phyloP scores from a whole-genome alignment of 1,140 invertebrate species.

The Tetragonula clypearis region DNA sequence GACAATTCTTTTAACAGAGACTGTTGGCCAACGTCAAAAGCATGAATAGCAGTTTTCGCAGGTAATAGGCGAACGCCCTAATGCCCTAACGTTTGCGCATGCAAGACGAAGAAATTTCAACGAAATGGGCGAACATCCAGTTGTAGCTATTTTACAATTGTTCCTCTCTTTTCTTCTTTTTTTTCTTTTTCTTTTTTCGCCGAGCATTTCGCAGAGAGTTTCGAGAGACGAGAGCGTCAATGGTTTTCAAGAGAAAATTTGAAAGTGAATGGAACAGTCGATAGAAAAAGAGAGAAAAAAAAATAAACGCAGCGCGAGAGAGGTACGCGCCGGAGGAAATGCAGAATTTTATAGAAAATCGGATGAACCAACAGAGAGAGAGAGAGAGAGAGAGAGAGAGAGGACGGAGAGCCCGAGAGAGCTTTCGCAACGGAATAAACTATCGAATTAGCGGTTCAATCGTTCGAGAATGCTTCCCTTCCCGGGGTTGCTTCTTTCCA shows the following conservation, averaged over 20 bases:
- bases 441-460: not conserved
- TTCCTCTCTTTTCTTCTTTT: not conserved
- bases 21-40: not conserved
- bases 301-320: not conserved
- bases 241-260: conserved; percentile 34
- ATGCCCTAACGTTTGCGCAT: conserved; percentile 17
- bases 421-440: not conserved
- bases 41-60: conserved; percentile 11
- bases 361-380: not conserved
- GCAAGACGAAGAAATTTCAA: conserved; percentile 49
- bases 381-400: too few species aligned
- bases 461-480: not conserved
- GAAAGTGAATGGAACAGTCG: conserved; percentile 29
- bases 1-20: conserved; percentile 23
- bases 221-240: not conserved
- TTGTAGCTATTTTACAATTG: conserved; percentile 36
- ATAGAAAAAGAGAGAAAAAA: not conserved
- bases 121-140: conserved; percentile 31
- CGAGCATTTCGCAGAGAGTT: not conserved
- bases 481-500: not conserved
- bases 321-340: not conserved
- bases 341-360: conserved; percentile 25
- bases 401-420: too few species aligned
- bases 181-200: not conserved
- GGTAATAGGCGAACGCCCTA: not conserved